phyloP scores from a whole-genome alignment of 2,888 invertebrate species.

The Physocephala rufipes region DNA sequence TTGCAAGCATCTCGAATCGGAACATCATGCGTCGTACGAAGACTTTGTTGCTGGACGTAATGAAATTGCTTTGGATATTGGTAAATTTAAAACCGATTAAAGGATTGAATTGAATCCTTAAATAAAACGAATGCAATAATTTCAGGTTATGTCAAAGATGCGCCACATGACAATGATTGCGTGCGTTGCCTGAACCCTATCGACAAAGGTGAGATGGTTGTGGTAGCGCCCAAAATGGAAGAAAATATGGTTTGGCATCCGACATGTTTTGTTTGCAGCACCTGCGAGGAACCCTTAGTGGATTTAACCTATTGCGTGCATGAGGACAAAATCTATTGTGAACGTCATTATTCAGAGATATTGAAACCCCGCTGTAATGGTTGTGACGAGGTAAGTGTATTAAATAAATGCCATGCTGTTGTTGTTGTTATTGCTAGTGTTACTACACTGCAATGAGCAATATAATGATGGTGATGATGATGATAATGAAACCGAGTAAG shows the following conservation, averaged over 20 bases:
- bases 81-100: slow-evolving; percentile 61
- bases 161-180: slow-evolving; percentile 75
- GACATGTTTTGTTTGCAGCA: slow-evolving; percentile 88
- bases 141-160: slow-evolving; percentile 72
- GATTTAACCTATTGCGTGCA: slow-evolving; percentile 96
- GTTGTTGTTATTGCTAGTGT: too few species aligned
- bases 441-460: too few species aligned
- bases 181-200: slow-evolving; percentile 83
- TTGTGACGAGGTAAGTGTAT: slow-evolving; percentile 92
- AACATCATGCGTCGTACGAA: slow-evolving; percentile 83
- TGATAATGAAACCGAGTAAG: too few species aligned
- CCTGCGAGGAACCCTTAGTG: slow-evolving; percentile 91
- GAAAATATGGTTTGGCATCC: slow-evolving; percentile 87
- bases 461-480: too few species aligned
- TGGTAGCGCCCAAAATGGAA: slow-evolving; percentile 85
- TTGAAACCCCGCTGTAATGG: slow-evolving; percentile 95
- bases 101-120: too few species aligned
- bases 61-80: slow-evolving; percentile 95
- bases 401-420: too few species aligned
- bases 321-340: slow-evolving; percentile 88
- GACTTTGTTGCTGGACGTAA: slow-evolving; percentile 95
- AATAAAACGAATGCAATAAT: too few species aligned
- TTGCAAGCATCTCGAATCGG: slow-evolving; percentile 84
- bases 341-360: slow-evolving; percentile 95
- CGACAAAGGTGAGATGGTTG: slow-evolving; percentile 81